Evolutionary conservation across 1,140 invertebrate species (phyloP).

Genomic region (Panagrolaimus sp.): DNA sequence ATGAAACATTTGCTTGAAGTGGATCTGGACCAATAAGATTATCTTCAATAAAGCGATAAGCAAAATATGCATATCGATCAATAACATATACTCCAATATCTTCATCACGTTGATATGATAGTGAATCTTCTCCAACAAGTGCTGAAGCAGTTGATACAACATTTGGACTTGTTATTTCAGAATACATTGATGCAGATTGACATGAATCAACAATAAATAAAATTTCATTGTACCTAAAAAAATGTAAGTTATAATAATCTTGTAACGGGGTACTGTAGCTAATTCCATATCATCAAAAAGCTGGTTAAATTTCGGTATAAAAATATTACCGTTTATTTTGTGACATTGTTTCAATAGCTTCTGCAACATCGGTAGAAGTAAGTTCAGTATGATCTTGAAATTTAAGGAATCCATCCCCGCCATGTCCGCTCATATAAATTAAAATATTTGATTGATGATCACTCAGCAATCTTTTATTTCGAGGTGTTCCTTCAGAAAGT

Average conservation of each 20-base stretch:
- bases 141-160: constrained; percentile 93
- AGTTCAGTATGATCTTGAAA: constrained; percentile 99
- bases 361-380: constrained; percentile 93
- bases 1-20: constrained; percentile 70
- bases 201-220: constrained; percentile 99
- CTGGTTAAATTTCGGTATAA: too few species aligned
- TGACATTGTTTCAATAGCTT: constrained; percentile 99
- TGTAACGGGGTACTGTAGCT: too few species aligned
- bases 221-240: constrained; percentile 83
- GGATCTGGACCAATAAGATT: constrained; percentile 68
- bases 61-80: constrained; percentile 95
- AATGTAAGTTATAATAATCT: too few species aligned
- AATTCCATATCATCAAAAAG: too few species aligned
- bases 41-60: constrained; percentile 87
- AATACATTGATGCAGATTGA: constrained; percentile 96
- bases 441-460: constrained; percentile 95
- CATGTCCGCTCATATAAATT: constrained; percentile 88
- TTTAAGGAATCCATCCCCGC: constrained; percentile 96
- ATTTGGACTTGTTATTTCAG: constrained; percentile 95
- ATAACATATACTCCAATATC: constrained; percentile 98
- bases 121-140: constrained; percentile 91
- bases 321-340: constrained; percentile 66
- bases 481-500: constrained; percentile 78
- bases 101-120: constrained; percentile 95
- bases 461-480: constrained; percentile 87